Percentiles rank a stretch among this genome's conserved stretches.
Conservation (phyloP, 2,113 vertebrate species). For the Thunnus thynnus region DNA sequence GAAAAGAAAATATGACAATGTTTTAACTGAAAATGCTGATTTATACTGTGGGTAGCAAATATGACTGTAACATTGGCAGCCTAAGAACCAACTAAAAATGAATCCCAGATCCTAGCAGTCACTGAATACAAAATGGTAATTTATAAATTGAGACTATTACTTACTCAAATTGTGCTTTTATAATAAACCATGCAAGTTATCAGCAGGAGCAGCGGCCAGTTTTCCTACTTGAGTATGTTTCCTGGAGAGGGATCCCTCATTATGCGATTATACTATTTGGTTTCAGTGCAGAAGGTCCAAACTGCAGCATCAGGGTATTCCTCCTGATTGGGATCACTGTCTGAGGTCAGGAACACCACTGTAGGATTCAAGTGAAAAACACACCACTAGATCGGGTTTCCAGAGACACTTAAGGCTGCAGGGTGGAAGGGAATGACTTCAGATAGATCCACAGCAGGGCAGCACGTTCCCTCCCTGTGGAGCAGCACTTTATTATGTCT, state of each 20-base stretch:
- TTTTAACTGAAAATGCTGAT: constrained; percentile 62
- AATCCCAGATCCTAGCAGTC: constrained; percentile 53
- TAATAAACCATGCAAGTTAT: constrained; percentile 73
- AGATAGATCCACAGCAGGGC: constrained; percentile 56
- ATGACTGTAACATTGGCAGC: constrained; percentile 56
- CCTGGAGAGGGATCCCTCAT: constrained; percentile 78
- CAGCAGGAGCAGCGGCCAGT: constrained; percentile 66
- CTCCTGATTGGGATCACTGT: constrained; percentile 77
- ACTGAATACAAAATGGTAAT: constrained; percentile 52
- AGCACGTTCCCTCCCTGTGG: constrained; percentile 50
- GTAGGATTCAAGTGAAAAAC: constrained; percentile 74
- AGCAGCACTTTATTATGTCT: constrained; percentile 70
- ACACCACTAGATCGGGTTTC: constrained; percentile 71
- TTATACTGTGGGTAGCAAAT: constrained; percentile 60
- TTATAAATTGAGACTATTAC: constrained; percentile 77
- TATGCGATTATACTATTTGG: constrained; percentile 81
- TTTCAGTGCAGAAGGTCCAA: constrained; percentile 75
- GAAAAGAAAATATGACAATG: constrained; percentile 60
- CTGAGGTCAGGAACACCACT: constrained; percentile 78
- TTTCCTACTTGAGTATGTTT: constrained; percentile 77
- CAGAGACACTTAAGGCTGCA: constrained; percentile 61
- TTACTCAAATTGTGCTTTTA: constrained; percentile 72
- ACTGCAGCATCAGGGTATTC: constrained; percentile 84
- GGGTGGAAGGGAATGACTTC: constrained; percentile 61
- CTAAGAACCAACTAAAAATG: constrained; percentile 29